Percentiles rank a stretch among this genome's conserved stretches.
Conservation (phyloP, 1,140 invertebrate genomes). For the Hylaeus anthracinus region DNA sequence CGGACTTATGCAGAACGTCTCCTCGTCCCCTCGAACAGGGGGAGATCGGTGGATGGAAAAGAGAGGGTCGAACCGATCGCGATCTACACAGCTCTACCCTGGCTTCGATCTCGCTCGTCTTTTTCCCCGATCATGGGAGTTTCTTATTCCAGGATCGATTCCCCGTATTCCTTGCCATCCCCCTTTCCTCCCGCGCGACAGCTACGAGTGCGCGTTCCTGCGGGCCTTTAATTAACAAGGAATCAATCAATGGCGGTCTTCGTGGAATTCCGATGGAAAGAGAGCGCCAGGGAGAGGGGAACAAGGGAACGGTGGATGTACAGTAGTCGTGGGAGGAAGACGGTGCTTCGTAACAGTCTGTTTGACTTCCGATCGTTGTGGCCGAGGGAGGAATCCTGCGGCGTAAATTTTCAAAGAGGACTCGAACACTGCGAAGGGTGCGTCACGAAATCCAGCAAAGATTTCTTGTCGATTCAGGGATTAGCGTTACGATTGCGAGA, state of each 20-base stretch:
- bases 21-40: not conserved
- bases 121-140: slow-evolving; percentile 62
- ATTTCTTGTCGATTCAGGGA: no score
- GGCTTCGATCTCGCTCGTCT: slow-evolving; percentile 61
- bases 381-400: no score
- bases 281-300: slow-evolving; percentile 10
- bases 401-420: not conserved
- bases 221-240: slow-evolving; percentile 74
- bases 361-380: not conserved
- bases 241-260: slow-evolving; percentile 71
- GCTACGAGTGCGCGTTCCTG: slow-evolving; percentile 52
- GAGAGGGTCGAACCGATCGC: slow-evolving; percentile 35
- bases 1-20: slow-evolving; percentile 68
- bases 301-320: slow-evolving; percentile 27
- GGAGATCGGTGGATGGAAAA: not conserved
- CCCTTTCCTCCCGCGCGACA: slow-evolving; percentile 28
- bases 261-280: slow-evolving; percentile 61
- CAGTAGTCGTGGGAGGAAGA: slow-evolving; percentile 15
- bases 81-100: slow-evolving; percentile 60
- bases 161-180: slow-evolving; percentile 61
- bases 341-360: not conserved
- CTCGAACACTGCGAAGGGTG: no score
- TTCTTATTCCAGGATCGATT: slow-evolving; percentile 69
- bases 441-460: no score
- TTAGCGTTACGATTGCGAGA: no score